Conservation (phyloP, 1,140 invertebrate species). For the Manduca sexta region DNA sequence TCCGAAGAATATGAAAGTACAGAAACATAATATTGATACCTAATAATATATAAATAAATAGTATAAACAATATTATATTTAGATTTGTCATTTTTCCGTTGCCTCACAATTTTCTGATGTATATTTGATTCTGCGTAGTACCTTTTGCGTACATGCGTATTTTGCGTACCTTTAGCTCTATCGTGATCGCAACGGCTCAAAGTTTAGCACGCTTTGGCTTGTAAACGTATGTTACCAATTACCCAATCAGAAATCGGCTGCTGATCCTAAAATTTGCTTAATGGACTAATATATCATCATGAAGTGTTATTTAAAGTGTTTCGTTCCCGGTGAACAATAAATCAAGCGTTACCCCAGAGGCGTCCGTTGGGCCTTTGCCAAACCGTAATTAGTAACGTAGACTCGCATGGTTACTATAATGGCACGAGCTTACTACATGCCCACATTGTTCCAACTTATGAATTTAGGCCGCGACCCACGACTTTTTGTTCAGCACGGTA, state of each 20-base stretch:
- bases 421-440: slow-evolving; percentile 20
- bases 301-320: slow-evolving; percentile 46
- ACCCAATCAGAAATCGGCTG: neutral
- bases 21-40: no score
- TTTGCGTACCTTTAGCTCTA: no score
- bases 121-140: no score
- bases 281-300: slow-evolving; percentile 33
- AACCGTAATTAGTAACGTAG: slow-evolving; percentile 56
- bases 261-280: slow-evolving; percentile 23
- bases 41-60: no score
- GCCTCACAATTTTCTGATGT: no score
- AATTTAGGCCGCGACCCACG: slow-evolving; percentile 27
- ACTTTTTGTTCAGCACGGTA: neutral
- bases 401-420: slow-evolving; percentile 37
- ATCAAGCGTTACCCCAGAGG: slow-evolving; percentile 41
- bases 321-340: slow-evolving; percentile 45
- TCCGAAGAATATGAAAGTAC: no score
- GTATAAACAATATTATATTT: no score
- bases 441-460: slow-evolving; percentile 43
- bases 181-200: no score
- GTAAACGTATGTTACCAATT: neutral
- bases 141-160: no score
- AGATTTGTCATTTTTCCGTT: no score
- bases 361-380: slow-evolving; percentile 48
- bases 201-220: no score